These are phyloP conservation scores for Falco cherrug DNA, from an alignment of 2,797 vertebrate genomes.

Conservation along the genomic window DNA sequence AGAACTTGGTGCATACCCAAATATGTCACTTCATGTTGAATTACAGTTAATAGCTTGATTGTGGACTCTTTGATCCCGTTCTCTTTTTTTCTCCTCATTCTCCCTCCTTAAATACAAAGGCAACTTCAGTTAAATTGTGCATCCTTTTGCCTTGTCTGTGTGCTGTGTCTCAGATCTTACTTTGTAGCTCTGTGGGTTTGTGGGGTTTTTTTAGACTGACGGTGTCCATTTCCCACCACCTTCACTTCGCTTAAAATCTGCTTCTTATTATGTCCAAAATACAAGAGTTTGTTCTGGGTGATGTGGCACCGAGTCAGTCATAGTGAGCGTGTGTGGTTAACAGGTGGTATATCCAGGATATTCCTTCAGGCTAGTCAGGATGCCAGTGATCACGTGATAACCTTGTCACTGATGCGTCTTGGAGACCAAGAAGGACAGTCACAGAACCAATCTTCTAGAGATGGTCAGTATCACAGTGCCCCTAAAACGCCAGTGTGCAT, in stretches of 20 bases:
- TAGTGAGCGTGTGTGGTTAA: rapidly evolving
- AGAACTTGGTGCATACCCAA: neutral
- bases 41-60: neutral
- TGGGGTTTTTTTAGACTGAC: neutral
- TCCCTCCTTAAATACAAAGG: neutral
- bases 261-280: neutral
- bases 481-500: neutral
- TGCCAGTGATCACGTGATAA: neutral
- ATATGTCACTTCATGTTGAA: neutral
- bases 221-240: neutral
- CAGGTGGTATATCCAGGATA: neutral
- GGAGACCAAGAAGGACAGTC: neutral
- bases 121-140: neutral
- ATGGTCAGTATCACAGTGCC: neutral
- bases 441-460: neutral
- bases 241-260: neutral
- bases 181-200: neutral
- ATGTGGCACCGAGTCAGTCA: rapidly evolving
- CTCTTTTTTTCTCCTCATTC: neutral
- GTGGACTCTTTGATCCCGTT: neutral
- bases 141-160: neutral
- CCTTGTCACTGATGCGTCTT: neutral
- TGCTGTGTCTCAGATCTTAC: neutral
- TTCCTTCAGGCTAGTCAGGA: neutral
- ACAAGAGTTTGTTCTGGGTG: rapidly evolving